These are phyloP conservation scores for Brachylomia viminalis DNA, from an alignment of 2,888 invertebrate genomes.

Conservation along the genomic window DNA sequence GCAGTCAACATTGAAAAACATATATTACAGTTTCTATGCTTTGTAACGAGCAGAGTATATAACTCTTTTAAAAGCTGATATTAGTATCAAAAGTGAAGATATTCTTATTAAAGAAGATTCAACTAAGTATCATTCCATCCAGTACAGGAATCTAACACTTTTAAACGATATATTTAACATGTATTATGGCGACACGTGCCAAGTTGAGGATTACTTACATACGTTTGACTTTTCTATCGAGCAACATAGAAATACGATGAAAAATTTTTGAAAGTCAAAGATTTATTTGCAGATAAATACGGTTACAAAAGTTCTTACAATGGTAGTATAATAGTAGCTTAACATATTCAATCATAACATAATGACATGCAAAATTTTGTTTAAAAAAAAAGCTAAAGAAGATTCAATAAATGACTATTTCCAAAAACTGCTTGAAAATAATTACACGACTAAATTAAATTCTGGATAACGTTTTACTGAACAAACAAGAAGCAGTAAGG, in stretches of 20 bases:
- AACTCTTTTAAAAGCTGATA: neutral
- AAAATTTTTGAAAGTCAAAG: constrained; percentile 46
- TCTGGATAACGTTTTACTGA: constrained; percentile 31
- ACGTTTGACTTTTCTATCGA: constrained; percentile 7
- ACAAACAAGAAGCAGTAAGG: constrained; percentile 26
- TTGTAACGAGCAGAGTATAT: neutral
- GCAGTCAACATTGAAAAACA: neutral
- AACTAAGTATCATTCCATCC: neutral
- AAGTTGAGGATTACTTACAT: constrained; percentile 27
- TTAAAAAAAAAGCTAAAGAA: too few species aligned
- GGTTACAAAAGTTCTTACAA: too few species aligned
- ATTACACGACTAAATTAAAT: constrained; percentile 17
- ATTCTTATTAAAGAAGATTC: neutral
- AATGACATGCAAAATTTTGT: too few species aligned
- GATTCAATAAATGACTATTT: neutral
- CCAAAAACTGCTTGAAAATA: neutral
- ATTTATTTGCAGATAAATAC: too few species aligned
- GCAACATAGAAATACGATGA: constrained; percentile 12
- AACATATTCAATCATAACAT: too few species aligned
- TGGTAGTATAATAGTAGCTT: too few species aligned
- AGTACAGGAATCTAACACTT: neutral
- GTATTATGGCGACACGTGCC: constrained; percentile 12
- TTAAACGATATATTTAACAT: constrained; percentile 7
- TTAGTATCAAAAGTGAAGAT: neutral
- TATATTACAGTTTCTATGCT: neutral